Evolutionary conservation across 2,888 invertebrate species (phyloP).

Genomic region (Drosophila leonis): DNA sequence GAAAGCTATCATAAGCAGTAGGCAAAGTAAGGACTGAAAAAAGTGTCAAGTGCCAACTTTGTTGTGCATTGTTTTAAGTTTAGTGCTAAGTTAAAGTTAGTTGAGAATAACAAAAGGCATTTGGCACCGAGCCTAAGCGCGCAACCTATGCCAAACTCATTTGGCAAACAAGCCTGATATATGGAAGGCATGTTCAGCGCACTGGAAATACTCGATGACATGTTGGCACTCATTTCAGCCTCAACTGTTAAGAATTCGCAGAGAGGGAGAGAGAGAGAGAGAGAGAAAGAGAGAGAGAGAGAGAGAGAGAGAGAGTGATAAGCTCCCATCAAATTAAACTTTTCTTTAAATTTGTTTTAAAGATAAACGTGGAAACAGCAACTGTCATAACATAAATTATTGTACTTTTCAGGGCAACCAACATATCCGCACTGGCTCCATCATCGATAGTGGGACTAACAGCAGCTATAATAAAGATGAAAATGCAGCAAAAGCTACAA

Average conservation of each 20-base stretch:
- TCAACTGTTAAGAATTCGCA: not conserved
- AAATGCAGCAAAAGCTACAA: too few species aligned
- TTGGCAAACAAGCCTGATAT: slow-evolving; percentile 45
- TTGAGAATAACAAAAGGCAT: slow-evolving; percentile 8
- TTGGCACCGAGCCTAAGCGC: slow-evolving; percentile 35
- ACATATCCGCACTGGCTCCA: slow-evolving; percentile 6
- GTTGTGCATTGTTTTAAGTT: slow-evolving; percentile 19
- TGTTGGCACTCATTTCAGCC: slow-evolving; percentile 32
- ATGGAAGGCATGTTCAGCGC: slow-evolving; percentile 19
- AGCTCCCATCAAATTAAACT: slow-evolving; percentile 36
- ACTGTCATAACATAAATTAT: slow-evolving; percentile 37
- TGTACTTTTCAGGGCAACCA: slow-evolving; percentile 9
- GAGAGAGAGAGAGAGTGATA: slow-evolving; percentile 11
- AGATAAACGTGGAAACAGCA: slow-evolving; percentile 7
- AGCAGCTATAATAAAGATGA: slow-evolving; percentile 5
- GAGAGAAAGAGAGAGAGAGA: not conserved
- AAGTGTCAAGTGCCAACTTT: slow-evolving; percentile 18
- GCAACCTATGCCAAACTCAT: slow-evolving; percentile 46
- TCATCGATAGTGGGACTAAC: slow-evolving; percentile 28
- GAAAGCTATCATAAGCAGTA: slow-evolving; percentile 8
- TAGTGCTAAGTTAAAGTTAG: slow-evolving; percentile 15
- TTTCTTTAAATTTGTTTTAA: slow-evolving; percentile 12
- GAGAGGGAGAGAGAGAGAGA: slow-evolving; percentile 2
- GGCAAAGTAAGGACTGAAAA: slow-evolving; percentile 16
- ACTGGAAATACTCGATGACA: slow-evolving; percentile 41